phyloP scores from a whole-genome alignment of 2,113 vertebrate species.

The Istiophorus platypterus region DNA sequence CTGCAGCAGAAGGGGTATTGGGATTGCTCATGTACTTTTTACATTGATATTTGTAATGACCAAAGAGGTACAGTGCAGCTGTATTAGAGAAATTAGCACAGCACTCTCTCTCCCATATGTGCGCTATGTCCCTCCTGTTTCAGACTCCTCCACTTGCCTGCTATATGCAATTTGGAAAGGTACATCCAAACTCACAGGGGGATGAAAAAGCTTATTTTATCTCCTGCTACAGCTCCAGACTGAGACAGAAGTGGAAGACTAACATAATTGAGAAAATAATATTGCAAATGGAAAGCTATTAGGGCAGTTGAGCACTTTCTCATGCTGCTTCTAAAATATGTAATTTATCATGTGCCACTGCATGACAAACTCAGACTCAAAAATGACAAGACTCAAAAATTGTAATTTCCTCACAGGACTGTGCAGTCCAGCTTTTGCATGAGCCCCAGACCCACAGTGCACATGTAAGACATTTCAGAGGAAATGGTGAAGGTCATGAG shows the following conservation, averaged over 20 bases:
- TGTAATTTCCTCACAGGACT: constrained; percentile 55
- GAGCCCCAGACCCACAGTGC: neutral
- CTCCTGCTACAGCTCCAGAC: constrained; percentile 41
- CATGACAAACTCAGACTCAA: constrained; percentile 53
- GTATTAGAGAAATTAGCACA: constrained; percentile 79
- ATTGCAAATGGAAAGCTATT: constrained; percentile 77
- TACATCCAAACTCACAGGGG: constrained; percentile 63
- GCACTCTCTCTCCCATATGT: constrained; percentile 54
- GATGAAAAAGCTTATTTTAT: constrained; percentile 66
- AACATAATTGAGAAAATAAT: constrained; percentile 70
- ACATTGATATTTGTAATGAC: constrained; percentile 76
- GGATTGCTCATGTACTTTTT: constrained; percentile 76
- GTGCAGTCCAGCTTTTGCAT: constrained; percentile 14
- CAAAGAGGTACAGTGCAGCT: constrained; percentile 73
- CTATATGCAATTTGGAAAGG: constrained; percentile 75
- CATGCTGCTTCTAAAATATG: constrained; percentile 61
- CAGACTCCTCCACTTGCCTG: constrained; percentile 48
- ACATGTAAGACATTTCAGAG: constrained; percentile 15
- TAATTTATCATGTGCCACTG: constrained; percentile 53
- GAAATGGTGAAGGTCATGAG: constrained; percentile 49
- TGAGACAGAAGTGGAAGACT: constrained; percentile 65
- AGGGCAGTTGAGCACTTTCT: constrained; percentile 62
- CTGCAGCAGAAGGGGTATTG: constrained; percentile 79
- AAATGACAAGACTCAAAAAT: constrained; percentile 53
- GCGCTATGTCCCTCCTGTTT: constrained; percentile 40